Conservation (phyloP, 2,113 vertebrate genomes). For the Pontoporia blainvillei region DNA sequence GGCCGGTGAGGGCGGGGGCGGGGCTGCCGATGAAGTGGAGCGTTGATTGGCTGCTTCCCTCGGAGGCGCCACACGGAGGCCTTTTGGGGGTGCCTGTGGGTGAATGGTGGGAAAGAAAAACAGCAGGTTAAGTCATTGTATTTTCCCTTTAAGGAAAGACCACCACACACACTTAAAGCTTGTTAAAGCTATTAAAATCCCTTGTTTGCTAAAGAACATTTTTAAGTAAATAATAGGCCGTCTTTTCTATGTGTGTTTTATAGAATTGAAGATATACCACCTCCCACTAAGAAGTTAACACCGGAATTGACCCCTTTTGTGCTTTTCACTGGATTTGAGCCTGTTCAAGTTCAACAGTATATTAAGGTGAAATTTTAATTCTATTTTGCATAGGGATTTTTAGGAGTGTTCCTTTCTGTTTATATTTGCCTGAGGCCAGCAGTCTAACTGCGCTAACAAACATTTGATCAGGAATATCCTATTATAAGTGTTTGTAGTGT, state of each 20-base stretch:
- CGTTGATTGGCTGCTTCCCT: rapidly evolving
- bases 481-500: rapidly evolving
- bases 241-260: background rate
- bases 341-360: slow-evolving; percentile 91
- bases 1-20: background rate
- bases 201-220: background rate
- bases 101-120: no score
- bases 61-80: rapidly evolving
- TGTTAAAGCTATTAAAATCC: background rate
- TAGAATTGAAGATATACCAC: slow-evolving; percentile 92
- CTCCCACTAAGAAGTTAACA: slow-evolving; percentile 90
- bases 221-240: rapidly evolving
- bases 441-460: no score
- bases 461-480: rapidly evolving
- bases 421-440: no score
- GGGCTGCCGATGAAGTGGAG: no score
- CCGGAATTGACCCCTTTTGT: slow-evolving; percentile 91
- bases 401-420: background rate
- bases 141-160: no score
- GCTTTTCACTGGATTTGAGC: slow-evolving; percentile 97
- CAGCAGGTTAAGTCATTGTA: rapidly evolving
- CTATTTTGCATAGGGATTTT: background rate
- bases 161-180: background rate
- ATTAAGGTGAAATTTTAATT: slow-evolving; percentile 86
- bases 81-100: background rate